Evolutionary conservation across 2,888 invertebrate species (phyloP), one percentile per base, ranked within the genome.

Genomic region (Trileptium ribeirensis): DNA sequence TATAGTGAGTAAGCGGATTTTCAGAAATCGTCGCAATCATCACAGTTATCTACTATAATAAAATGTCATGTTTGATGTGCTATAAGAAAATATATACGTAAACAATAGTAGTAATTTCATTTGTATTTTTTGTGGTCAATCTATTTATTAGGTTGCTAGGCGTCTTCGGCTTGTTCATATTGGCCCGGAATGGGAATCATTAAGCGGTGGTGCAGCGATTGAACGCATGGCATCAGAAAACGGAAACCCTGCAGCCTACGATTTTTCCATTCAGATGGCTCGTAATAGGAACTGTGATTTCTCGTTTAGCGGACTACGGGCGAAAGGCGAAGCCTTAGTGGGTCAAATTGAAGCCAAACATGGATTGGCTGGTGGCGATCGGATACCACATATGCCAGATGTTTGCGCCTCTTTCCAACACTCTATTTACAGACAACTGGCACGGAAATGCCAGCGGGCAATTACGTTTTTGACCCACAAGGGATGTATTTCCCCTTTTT

Each of bases 391-490:
- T 88, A 91, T 93, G 24, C 90, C 87, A 1, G 94, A 97, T 88
- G 89, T 97, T 19, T 96, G 96, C 91, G 96, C 96, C 29, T 93
- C 93, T 80, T 92, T 96, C 87, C 93, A 96, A 88, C 90, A 92
- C 83, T 92, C 92, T 19, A 88, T 94, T 19, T 91, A 94, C 3
- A 92, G 92, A 83, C 97, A 97, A 89, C 89, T 98, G 80, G 93
- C 93, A 84, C 92, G 94, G 85, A 92, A 95, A 86, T 92, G 94
- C 0, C 94, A 95, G 88, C 91, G 96, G 86, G 97, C 94, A 0
- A 92, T 97, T 86, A 90, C 93, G 86, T 97, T 92, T 90, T 29
- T 81, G 64, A 24, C 40, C n/a, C 3, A 64, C 24, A n/a, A 51
- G 31, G 67, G 79, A n/a, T 8, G 3, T 79, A 80, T 31, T n/a